Base-by-base conservation (phyloP, 2,888 invertebrate species). In the Leucophenga montana region DNA sequence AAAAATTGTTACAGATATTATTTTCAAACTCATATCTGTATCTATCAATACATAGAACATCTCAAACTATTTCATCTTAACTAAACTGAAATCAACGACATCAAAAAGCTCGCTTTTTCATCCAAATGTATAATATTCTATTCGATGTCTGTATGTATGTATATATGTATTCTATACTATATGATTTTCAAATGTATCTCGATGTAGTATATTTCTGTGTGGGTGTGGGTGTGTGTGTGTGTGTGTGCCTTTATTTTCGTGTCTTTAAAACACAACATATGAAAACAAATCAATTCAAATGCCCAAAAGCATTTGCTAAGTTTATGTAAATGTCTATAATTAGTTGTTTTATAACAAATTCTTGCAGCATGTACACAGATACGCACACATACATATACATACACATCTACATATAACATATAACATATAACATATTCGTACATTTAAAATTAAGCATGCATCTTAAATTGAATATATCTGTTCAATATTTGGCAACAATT, bases 391-490 rank as follows among this genome's bases (percentile, higher is more conserved):
- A 56, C 33, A 33, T 33, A 33, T 33, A 33, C 8, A 33, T 54
- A 20, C 20, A 54, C n/a, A n/a, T n/a, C n/a, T 22, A 56, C 8
- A 18, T 33, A 1, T 61, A n/a, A 59, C 16, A n/a, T 59, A 59
- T 59, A n/a, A 31, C 59, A 33, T 62, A 48, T 48, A 22, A 48
- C 22, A 27, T 27, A n/a, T 27, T 27, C 5, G 14, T 61, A 33
- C 13, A n/a, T n/a, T 20, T 22, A 46, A 22, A 11, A n/a, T n/a
- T 44, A 64, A 46, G n/a, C n/a, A 33, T 31, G 14, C 13, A 64
- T 22, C n/a, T n/a, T 46, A 22, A n/a, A 46, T 3, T 62, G 18
- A 62, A 5, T 46, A 82, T 82, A 79, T 66, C 67, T 75, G 74
- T 79, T 61, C 53, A 70, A 61, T 68, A 53, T 69, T 59, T 66